Evolutionary conservation across 1,140 invertebrate genomes (phyloP).

Genomic region (Drosophila repletoides): DNA sequence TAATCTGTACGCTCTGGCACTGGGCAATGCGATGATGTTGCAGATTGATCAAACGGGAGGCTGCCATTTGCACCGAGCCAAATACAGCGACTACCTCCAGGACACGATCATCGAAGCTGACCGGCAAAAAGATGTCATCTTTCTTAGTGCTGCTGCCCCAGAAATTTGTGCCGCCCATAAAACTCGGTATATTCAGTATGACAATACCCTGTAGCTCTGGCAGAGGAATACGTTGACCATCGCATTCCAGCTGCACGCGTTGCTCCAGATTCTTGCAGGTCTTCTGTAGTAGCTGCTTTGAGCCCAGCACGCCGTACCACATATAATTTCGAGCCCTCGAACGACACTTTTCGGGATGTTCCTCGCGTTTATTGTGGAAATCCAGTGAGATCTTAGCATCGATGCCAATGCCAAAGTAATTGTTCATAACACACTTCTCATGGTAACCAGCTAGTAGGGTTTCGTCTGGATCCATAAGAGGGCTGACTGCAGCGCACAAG

Average conservation of each 20-base stretch:
- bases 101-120: conserved; percentile 96
- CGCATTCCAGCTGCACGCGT: conserved; percentile 95
- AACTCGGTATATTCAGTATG: conserved; percentile 98
- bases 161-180: conserved; percentile 99
- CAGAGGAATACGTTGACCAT: conserved; percentile 94
- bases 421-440: conserved; percentile 99
- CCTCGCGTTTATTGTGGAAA: conserved; percentile 98
- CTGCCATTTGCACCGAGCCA: conserved; percentile 98
- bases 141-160: conserved; percentile 96
- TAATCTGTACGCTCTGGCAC: conserved; percentile 97
- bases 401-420: conserved; percentile 99
- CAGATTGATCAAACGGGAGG: conserved; percentile 95
- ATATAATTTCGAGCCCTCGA: conserved; percentile 97
- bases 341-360: conserved; percentile 98
- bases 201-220: conserved; percentile 98
- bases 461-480: conserved; percentile 95
- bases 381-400: conserved; percentile 99
- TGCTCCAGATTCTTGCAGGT: conserved; percentile 99
- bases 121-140: conserved; percentile 93
- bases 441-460: conserved; percentile 95
- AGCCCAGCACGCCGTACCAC: conserved; percentile 98
- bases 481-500: conserved; percentile 96
- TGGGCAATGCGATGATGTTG: conserved; percentile 98
- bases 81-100: conserved; percentile 98
- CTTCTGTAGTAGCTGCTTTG: conserved; percentile 94